Percentiles rank a stretch among this genome's conserved stretches.
Conservation (phyloP, 2,888 invertebrate genomes). For the Spilarctia lutea region DNA sequence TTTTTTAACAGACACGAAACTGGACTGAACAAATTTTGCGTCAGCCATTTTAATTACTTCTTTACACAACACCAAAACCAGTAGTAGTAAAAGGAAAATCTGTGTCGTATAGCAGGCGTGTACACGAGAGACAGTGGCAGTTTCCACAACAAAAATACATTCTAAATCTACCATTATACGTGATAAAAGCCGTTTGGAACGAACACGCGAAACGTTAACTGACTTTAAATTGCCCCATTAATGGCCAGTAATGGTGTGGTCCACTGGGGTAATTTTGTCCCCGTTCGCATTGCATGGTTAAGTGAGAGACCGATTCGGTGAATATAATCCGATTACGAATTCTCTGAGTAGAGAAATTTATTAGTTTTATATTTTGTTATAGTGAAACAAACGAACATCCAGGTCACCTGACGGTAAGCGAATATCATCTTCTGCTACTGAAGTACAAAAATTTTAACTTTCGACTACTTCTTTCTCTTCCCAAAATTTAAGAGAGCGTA, state of each 20-base stretch:
- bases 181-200: conserved; percentile 64
- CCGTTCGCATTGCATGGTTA: conserved; percentile 48
- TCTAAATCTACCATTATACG: conserved; percentile 65
- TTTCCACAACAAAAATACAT: conserved; percentile 57
- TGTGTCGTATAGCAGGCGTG: conserved; percentile 34
- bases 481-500: too few species aligned
- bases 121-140: conserved; percentile 43
- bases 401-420: too few species aligned
- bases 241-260: conserved; percentile 65
- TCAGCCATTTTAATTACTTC: conserved; percentile 23
- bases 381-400: too few species aligned
- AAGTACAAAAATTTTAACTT: too few species aligned
- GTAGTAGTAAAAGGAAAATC: conserved; percentile 38
- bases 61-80: conserved; percentile 25
- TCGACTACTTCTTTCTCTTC: too few species aligned
- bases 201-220: conserved; percentile 67
- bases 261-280: conserved; percentile 52
- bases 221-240: conserved; percentile 70
- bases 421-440: too few species aligned
- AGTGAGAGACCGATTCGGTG: conserved; percentile 41
- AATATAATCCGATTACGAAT: conserved; percentile 52
- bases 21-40: conserved; percentile 20
- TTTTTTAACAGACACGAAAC: neutral
- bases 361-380: neutral
- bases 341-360: conserved; percentile 30